Percentiles rank a stretch among this genome's conserved stretches.
phyloP scores from a whole-genome alignment of 2,888 invertebrate genomes.

The Agrochola litura region DNA sequence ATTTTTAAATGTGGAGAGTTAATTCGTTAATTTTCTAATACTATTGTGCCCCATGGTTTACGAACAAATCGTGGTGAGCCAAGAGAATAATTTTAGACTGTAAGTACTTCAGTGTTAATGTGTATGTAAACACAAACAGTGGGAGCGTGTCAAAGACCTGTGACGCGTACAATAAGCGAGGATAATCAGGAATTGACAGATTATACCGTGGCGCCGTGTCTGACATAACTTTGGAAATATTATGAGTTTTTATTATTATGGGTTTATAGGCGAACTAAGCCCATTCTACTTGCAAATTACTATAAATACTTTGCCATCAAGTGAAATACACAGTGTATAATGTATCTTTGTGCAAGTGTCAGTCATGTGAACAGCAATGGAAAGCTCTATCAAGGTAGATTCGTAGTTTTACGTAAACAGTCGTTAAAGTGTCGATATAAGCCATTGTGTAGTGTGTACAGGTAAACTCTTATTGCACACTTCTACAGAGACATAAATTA shows the following conservation, averaged over 20 bases:
- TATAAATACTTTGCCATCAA: neutral
- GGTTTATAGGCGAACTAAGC: neutral
- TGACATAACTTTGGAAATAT: neutral
- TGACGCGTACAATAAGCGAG: conserved; percentile 42
- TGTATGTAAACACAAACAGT: conserved; percentile 53
- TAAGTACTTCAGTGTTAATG: conserved; percentile 34
- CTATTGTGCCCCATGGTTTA: neutral
- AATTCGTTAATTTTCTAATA: neutral
- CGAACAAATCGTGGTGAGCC: neutral
- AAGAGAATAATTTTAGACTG: conserved; percentile 31
- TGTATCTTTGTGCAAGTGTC: neutral
- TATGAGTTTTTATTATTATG: neutral
- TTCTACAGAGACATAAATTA: conserved; percentile 25
- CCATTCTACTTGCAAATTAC: neutral
- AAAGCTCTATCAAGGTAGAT: neutral
- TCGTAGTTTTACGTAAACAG: neutral
- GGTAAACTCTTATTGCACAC: conserved; percentile 5
- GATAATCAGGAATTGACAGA: conserved; percentile 42
- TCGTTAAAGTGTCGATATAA: conserved; percentile 1
- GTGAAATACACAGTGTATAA: neutral
- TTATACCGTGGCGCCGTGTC: conserved; percentile 13
- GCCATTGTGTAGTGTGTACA: neutral
- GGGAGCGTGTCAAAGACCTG: conserved; percentile 50
- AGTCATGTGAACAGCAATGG: neutral
- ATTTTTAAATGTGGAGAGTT: neutral